Evolutionary conservation across 2,888 invertebrate species (phyloP).

Genomic region (Hoplodrina ambigua): DNA sequence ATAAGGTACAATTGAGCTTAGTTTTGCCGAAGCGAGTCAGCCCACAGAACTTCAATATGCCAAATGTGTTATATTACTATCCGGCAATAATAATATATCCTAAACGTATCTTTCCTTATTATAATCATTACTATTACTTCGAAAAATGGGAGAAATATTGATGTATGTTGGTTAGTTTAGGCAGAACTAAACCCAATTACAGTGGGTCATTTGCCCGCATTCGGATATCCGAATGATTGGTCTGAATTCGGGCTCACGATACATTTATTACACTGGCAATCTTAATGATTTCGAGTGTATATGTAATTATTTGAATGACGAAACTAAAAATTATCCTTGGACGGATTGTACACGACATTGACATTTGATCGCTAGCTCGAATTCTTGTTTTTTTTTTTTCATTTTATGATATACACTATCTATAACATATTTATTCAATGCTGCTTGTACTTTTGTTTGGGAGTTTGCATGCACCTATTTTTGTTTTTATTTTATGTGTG

Average conservation of each 20-base stretch:
- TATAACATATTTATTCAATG: conserved; percentile 8
- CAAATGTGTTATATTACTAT: too few species aligned
- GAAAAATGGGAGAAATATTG: too few species aligned
- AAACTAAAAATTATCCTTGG: background rate
- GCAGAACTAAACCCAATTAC: background rate
- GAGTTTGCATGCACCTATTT: conserved; percentile 56
- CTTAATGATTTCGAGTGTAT: background rate
- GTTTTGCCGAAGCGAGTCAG: background rate
- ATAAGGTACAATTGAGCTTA: background rate
- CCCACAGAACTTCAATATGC: background rate
- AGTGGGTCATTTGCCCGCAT: too few species aligned
- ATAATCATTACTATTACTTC: too few species aligned
- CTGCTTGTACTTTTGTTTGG: conserved; percentile 56
- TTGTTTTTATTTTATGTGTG: conserved; percentile 3
- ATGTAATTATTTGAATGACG: background rate
- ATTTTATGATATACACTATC: conserved; percentile 2
- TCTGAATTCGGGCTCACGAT: background rate
- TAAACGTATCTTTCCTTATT: too few species aligned
- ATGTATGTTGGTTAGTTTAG: background rate
- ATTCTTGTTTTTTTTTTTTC: conserved; percentile 10
- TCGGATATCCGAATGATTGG: background rate
- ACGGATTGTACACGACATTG: too few species aligned
- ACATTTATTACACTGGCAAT: background rate
- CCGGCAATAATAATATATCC: too few species aligned
- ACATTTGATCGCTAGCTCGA: background rate